phyloP scores from a whole-genome alignment of 2,113 vertebrate species.

The Carollia perspicillata region DNA sequence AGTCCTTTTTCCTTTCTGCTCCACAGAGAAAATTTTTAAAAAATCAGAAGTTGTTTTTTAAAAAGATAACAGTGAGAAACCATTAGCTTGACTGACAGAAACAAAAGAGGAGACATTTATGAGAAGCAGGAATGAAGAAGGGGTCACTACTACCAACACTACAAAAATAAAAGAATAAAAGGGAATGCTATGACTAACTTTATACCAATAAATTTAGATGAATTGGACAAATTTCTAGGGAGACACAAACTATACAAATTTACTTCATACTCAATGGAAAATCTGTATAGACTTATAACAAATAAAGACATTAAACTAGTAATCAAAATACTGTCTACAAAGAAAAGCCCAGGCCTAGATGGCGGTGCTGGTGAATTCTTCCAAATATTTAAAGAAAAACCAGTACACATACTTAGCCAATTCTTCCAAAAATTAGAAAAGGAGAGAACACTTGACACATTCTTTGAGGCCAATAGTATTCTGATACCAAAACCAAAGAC shows the following conservation, averaged over 20 bases:
- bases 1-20: too few relatives aligned
- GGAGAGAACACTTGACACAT: not conserved
- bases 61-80: not conserved
- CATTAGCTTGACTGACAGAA: not conserved
- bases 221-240: not conserved
- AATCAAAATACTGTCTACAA: not conserved
- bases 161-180: not conserved
- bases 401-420: not conserved
- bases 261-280: not conserved
- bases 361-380: not conserved
- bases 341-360: not conserved
- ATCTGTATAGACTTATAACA: not conserved
- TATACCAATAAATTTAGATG: not conserved
- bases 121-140: not conserved
- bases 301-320: not conserved
- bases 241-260: not conserved
- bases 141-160: not conserved
- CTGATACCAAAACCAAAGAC: not conserved
- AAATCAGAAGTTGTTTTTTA: not conserved
- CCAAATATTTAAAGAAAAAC: not conserved
- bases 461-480: not conserved
- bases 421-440: not conserved
- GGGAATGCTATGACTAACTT: not conserved
- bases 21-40: not conserved
- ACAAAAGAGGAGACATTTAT: not conserved